Percentiles rank a stretch among this genome's conserved stretches.
These are phyloP conservation scores for Pseudomyrmex concolor DNA, from an alignment of 1,140 invertebrate species.

Conservation along the genomic window DNA sequence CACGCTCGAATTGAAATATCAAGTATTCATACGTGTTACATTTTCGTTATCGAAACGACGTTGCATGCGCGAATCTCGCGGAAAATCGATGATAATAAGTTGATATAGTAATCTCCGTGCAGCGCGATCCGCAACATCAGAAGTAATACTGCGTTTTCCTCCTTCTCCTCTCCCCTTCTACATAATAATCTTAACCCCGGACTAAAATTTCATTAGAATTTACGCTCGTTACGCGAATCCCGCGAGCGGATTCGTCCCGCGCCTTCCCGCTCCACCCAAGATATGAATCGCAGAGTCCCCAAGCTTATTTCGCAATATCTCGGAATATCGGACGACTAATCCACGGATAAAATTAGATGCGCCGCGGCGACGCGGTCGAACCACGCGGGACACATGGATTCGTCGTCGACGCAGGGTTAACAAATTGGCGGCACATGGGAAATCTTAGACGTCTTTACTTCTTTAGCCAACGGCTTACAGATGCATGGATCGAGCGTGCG, in stretches of 20 bases:
- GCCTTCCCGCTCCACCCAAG: too few species aligned
- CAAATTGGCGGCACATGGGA: conserved; percentile 67
- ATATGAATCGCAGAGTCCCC: conserved; percentile 15
- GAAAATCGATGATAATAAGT: conserved; percentile 12
- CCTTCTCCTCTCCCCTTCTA: neutral
- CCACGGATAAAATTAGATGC: conserved; percentile 53
- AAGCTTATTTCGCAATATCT: conserved; percentile 36
- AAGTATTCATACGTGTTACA: neutral
- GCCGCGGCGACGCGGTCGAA: neutral
- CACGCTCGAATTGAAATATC: conserved; percentile 3
- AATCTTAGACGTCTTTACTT: conserved; percentile 63
- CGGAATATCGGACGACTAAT: conserved; percentile 12
- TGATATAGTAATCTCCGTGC: conserved; percentile 27
- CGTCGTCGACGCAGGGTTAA: conserved; percentile 50
- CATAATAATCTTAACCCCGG: neutral
- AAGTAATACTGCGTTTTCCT: neutral
- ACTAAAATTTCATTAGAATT: conserved; percentile 15
- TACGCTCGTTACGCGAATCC: neutral
- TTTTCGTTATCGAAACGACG: neutral
- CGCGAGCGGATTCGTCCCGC: too few species aligned
- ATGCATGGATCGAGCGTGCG: conserved; percentile 37
- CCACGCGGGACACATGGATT: conserved; percentile 11
- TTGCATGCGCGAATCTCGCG: neutral
- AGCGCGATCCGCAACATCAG: neutral
- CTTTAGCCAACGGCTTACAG: conserved; percentile 30